Evolutionary conservation across 2,113 vertebrate species (phyloP).

Genomic region (Chloroceryle aenea): DNA sequence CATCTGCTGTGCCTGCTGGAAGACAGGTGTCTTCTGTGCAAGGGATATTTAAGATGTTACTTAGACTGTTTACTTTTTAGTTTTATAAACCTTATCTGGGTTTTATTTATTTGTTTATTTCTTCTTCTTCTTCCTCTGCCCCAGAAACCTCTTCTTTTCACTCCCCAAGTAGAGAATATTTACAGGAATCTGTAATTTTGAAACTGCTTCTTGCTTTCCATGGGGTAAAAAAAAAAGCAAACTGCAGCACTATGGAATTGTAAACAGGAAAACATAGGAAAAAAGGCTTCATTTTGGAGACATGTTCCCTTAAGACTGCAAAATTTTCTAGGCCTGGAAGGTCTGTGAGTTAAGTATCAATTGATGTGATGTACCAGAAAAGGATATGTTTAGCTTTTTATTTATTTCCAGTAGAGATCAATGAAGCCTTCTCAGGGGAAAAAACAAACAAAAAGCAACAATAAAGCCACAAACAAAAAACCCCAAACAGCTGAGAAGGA

Average conservation of each 20-base stretch:
- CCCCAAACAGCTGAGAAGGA: neutral
- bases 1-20: neutral
- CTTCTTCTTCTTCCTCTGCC: neutral
- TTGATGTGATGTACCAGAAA: neutral
- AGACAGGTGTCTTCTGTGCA: neutral
- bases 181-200: constrained; percentile 8
- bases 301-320: neutral
- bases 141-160: neutral
- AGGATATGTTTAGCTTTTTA: neutral
- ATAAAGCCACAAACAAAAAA: neutral
- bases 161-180: neutral
- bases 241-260: neutral
- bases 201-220: neutral
- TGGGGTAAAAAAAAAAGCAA: neutral
- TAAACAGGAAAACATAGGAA: constrained; percentile 29
- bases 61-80: neutral
- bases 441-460: neutral
- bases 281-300: neutral
- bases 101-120: neutral
- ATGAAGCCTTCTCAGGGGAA: neutral
- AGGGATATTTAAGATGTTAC: neutral
- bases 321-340: neutral
- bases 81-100: neutral
- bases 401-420: constrained; percentile 15
- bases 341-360: constrained; percentile 1